Conservation (phyloP, 1,140 invertebrate genomes). For the Holotrichia oblita region DNA sequence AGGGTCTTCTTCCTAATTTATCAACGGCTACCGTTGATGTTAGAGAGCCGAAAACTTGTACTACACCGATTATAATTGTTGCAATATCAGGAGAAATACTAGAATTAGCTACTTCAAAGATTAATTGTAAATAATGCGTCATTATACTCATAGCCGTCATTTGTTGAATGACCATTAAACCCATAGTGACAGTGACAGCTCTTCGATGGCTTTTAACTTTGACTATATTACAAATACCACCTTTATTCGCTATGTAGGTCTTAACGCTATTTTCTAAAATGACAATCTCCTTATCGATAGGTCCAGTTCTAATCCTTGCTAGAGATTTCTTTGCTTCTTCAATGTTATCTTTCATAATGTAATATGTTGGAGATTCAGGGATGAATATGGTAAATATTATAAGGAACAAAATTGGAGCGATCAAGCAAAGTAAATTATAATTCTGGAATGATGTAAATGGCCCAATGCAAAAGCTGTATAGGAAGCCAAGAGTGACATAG, state of each 20-base stretch:
- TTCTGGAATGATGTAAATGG: slow-evolving; percentile 65
- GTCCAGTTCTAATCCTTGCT: neutral
- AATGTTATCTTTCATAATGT: slow-evolving; percentile 20
- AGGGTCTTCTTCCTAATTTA: slow-evolving; percentile 72
- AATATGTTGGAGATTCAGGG: slow-evolving; percentile 60
- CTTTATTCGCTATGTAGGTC: slow-evolving; percentile 24
- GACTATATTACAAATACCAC: slow-evolving; percentile 65
- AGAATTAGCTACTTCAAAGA: slow-evolving; percentile 70
- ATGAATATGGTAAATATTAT: slow-evolving; percentile 60
- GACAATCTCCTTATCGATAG: slow-evolving; percentile 8
- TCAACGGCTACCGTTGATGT: slow-evolving; percentile 75
- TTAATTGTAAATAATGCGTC: slow-evolving; percentile 78
- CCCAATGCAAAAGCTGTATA: slow-evolving; percentile 66
- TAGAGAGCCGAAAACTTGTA: slow-evolving; percentile 63
- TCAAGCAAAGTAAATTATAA: slow-evolving; percentile 62
- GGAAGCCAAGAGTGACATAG: slow-evolving; percentile 46
- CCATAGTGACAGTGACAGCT: slow-evolving; percentile 72
- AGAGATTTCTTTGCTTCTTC: slow-evolving; percentile 25
- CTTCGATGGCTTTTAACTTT: slow-evolving; percentile 66
- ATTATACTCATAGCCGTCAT: slow-evolving; percentile 82
- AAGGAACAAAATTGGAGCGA: slow-evolving; percentile 64
- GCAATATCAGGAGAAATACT: slow-evolving; percentile 66
- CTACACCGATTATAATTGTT: slow-evolving; percentile 80
- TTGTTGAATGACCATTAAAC: slow-evolving; percentile 76
- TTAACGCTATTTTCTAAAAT: neutral